Base-by-base conservation (phyloP, 2,888 invertebrate species). In the Nematopogon swammerdamellus region DNA sequence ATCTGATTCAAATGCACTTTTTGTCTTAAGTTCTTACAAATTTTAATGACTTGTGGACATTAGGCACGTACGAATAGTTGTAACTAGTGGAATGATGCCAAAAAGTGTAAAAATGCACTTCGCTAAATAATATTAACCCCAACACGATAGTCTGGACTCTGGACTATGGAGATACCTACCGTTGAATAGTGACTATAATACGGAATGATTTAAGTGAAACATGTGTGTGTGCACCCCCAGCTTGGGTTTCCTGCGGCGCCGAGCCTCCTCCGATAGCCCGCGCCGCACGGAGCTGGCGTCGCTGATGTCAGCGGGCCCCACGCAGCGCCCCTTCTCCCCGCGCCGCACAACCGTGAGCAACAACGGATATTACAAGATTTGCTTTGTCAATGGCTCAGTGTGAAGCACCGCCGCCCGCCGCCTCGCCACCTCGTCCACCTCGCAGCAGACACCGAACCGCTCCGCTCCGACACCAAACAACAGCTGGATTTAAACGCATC, bases 331-430 rank as follows among this genome's bases (percentile, higher is more conserved):
- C 3, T 74, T 81, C 61, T 83, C 84, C 3, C 82, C 83, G 46
- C 79, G 82, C 50, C 79, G 80, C 60, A 72, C 81, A 58, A 80
- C 80, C 67, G 84, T 83, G 77, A 79, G 76, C 75, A 77, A 69
- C 70, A 68, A 72, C 67, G 77, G 75, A 65, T 80, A 80, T 76
- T 80, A 80, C 75, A 79, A 80, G 73, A 80, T 80, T 61, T 80
- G 80, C 80, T 80, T 80, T 80, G 79, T 80, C 68, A 80, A 81
- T 75, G 80, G 77, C 75, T 75, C 73, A 70, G 72, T 77, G 63
- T 81, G 69, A 76, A 47, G 46, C 43, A 25, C 20, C 48, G 42
- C 42, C 16, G 51, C 45, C 43, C 47, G 18, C 10, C 19, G 19
- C 19, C 19, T 44, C 49, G 42, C 50, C n/a, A n/a, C 8, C 25